phyloP scores from a whole-genome alignment of 2,888 invertebrate genomes.

The Bimastos eiseni region DNA sequence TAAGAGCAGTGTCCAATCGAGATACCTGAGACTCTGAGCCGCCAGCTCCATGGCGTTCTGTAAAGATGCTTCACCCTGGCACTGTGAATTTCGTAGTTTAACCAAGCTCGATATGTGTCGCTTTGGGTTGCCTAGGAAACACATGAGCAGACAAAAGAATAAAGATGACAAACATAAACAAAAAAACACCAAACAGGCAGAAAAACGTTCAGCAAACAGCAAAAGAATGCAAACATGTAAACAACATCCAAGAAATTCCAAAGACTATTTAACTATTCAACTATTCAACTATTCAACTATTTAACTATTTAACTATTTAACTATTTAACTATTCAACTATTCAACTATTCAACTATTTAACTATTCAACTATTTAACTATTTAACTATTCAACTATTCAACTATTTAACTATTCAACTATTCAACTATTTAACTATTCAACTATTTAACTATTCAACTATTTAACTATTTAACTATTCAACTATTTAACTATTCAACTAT shows the following conservation, averaged over 20 bases:
- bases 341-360: no score
- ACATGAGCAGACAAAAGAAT: slow-evolving; percentile 39
- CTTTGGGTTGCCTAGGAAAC: slow-evolving; percentile 62
- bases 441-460: no score
- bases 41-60: slow-evolving; percentile 93
- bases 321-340: no score
- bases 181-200: background rate
- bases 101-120: slow-evolving; percentile 62
- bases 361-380: no score
- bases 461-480: no score
- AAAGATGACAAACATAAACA: background rate
- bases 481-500: no score
- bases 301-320: no score
- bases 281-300: background rate
- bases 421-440: no score
- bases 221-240: background rate
- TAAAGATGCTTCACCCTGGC: slow-evolving; percentile 90
- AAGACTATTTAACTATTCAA: background rate
- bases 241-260: background rate
- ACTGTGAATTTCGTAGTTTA: slow-evolving; percentile 68
- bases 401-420: no score
- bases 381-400: no score
- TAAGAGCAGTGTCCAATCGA: background rate
- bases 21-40: slow-evolving; percentile 74
- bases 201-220: background rate